Evolutionary conservation across 2,888 invertebrate species (phyloP).

Genomic region (Drosophila niveifrons): DNA sequence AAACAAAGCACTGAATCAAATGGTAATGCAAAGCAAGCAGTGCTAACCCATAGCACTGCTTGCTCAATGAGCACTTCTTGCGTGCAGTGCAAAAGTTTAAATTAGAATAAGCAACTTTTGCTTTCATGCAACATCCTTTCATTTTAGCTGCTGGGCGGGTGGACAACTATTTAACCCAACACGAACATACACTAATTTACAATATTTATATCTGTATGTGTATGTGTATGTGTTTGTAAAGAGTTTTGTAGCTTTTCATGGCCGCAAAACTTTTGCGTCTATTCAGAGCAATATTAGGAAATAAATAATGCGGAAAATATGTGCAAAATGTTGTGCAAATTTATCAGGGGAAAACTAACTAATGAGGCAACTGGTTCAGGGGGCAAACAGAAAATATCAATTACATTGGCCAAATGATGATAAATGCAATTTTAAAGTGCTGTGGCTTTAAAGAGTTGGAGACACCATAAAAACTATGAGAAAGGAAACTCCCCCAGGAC

Average conservation of each 20-base stretch:
- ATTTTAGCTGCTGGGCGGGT: no score
- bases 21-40: no score
- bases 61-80: neutral
- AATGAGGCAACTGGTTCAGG: constrained; percentile 36
- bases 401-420: constrained; percentile 54
- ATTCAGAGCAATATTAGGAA: neutral
- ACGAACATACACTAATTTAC: neutral
- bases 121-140: neutral
- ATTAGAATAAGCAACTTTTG: neutral
- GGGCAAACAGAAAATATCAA: constrained; percentile 40
- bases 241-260: neutral
- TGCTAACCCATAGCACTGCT: neutral
- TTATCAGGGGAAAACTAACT: constrained; percentile 39
- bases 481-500: neutral
- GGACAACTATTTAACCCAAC: neutral
- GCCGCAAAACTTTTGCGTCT: constrained; percentile 1
- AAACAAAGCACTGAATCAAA: no score
- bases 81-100: neutral
- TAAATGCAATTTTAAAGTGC: constrained; percentile 31
- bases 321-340: neutral
- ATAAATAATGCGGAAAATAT: constrained; percentile 6
- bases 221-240: no score
- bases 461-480: neutral
- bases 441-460: constrained; percentile 1
- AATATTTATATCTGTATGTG: neutral